Evolutionary conservation across 1,140 invertebrate species (phyloP).

Genomic region (Daktulosphaira vitifoliae): DNA sequence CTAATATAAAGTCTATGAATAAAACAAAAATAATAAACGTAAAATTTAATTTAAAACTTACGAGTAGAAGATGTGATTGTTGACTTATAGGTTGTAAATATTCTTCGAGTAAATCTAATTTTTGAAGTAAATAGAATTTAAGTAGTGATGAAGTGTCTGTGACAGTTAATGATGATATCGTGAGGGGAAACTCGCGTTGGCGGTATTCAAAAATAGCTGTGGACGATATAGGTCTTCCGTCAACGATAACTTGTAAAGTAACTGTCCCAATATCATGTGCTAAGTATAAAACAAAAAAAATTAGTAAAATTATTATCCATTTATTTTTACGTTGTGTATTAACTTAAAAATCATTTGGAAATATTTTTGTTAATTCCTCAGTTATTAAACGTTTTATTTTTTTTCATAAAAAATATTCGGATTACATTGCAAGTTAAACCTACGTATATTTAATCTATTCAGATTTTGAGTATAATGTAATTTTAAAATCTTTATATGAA

Average conservation of each 20-base stretch:
- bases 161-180: constrained; percentile 7
- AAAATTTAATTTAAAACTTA: background rate
- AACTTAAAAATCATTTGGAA: too few relatives aligned
- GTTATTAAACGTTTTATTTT: too few relatives aligned
- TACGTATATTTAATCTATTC: too few relatives aligned
- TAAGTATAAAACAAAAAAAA: background rate
- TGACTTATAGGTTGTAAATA: constrained; percentile 3
- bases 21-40: background rate
- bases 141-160: constrained; percentile 1
- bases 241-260: constrained; percentile 14
- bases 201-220: constrained; percentile 19
- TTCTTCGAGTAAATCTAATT: constrained; percentile 14
- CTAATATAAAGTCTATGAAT: too few relatives aligned
- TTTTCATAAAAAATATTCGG: too few relatives aligned
- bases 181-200: constrained; percentile 12
- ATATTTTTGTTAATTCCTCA: too few relatives aligned
- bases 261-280: constrained; percentile 20
- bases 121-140: constrained; percentile 23
- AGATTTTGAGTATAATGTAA: too few relatives aligned
- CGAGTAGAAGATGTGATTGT: background rate
- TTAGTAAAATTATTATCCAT: too few relatives aligned
- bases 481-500: too few relatives aligned
- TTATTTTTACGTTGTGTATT: too few relatives aligned
- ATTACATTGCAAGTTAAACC: too few relatives aligned
- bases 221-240: constrained; percentile 1